Base-by-base conservation (phyloP, 1,140 invertebrate species). In the Drosophila parabipectinata region DNA sequence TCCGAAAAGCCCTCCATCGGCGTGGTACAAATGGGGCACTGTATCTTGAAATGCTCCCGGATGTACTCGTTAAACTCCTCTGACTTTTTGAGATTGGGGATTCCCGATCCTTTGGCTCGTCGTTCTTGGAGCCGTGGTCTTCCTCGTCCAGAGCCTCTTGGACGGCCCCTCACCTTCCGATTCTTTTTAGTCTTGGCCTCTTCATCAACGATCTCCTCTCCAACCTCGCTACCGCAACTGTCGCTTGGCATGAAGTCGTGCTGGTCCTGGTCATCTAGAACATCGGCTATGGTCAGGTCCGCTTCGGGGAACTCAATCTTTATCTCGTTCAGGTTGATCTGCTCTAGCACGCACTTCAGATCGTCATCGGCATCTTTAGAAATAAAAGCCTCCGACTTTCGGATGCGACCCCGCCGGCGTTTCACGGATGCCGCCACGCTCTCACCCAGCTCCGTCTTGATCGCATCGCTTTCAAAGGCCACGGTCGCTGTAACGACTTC, bases 231-330 rank as follows among this genome's bases (percentile, higher is more conserved):
- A 15, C 7, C 41, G 8, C 41, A 44, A 5, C n/a, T 18, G 8
- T 44, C 41, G 41, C 41, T 44, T n/a, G 41, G 41, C 41, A 44
- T 6, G 41, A 15, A 44, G 41, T 44, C 41, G 10, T 44, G 14
- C 14, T 44, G n/a, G n/a, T 44, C 41, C 18, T 87, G 77, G 32
- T 83, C 77, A 34, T 87, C 57, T 2, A 88, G 59, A 9, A 89
- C 84, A 84, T 88, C 83, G 30, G 84, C 83, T 37, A 88, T 79
- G 9, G 84, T 84, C 1, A 88, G 32, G 41, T 88, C 83, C 0
- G 84, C 76, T 21, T 88, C 83, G 1, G 83, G 83, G 47, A 64
- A 89, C 39, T 88, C 83, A 37, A 88, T 83, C 58, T 88, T 88
- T 1, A 88, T 88, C 41, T 88, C 83, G 41, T 89, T 88, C 0